A percentile compares a stretch with the other conserved stretches of the same genome.
These are phyloP conservation scores for Lateolabrax maculatus DNA, from an alignment of 2,797 vertebrate species.

Conservation along the genomic window DNA sequence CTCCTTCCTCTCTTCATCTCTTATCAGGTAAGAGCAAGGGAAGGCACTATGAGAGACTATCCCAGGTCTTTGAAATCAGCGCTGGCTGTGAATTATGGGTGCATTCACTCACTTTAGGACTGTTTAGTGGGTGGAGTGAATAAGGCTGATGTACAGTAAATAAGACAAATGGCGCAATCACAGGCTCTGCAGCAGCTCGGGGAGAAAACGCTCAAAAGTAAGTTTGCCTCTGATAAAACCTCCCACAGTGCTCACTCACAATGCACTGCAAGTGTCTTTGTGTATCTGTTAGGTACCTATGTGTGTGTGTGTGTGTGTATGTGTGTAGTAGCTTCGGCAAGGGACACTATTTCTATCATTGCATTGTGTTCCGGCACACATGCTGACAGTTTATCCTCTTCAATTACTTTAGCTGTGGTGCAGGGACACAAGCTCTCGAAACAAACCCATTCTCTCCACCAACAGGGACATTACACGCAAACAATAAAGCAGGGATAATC, in stretches of 20 bases:
- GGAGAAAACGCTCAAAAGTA: slow-evolving; percentile 36
- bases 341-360: slow-evolving; percentile 23
- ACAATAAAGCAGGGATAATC: slow-evolving; percentile 53
- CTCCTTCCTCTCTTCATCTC: not conserved
- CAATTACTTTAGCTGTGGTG: slow-evolving; percentile 36
- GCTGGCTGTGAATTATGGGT: slow-evolving; percentile 51
- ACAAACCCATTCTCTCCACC: slow-evolving; percentile 39
- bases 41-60: not conserved
- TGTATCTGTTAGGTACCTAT: slow-evolving; percentile 3
- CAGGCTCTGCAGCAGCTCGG: slow-evolving; percentile 10
- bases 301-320: slow-evolving; percentile 29
- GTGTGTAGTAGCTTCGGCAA: slow-evolving; percentile 4
- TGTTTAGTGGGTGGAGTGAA: slow-evolving; percentile 59
- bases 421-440: slow-evolving; percentile 3
- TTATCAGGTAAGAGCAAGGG: not conserved
- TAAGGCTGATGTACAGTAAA: slow-evolving; percentile 64
- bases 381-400: slow-evolving; percentile 48
- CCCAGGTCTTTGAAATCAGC: slow-evolving; percentile 28
- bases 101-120: slow-evolving; percentile 51
- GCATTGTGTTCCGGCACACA: slow-evolving; percentile 14
- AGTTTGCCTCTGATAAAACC: slow-evolving; percentile 52
- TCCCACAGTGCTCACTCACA: slow-evolving; percentile 26
- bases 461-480: slow-evolving; percentile 30
- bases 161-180: slow-evolving; percentile 71
- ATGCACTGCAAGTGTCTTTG: slow-evolving; percentile 2